A percentile compares a stretch with the other conserved stretches of the same genome.
Evolutionary conservation across 1,140 invertebrate genomes (phyloP).

Genomic region (Acromyrmex echinatior): DNA sequence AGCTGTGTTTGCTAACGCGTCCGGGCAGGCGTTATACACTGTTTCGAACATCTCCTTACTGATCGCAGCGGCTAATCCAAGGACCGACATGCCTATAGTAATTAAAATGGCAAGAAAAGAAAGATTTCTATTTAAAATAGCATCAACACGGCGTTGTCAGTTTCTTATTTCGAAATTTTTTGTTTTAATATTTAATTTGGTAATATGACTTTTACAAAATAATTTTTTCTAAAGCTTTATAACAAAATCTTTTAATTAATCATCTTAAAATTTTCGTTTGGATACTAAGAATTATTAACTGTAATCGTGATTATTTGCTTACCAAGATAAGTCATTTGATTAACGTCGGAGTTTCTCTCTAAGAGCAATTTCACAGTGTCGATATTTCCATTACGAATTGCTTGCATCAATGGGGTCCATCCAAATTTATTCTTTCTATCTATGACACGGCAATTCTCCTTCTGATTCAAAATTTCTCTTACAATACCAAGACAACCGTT

Average conservation of each 20-base stretch:
- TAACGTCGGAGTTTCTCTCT: slow-evolving; percentile 81
- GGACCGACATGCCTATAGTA: slow-evolving; percentile 79
- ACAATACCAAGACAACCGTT: slow-evolving; percentile 78
- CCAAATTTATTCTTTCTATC: slow-evolving; percentile 85
- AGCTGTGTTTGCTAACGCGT: slow-evolving; percentile 73
- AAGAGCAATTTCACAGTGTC: slow-evolving; percentile 83
- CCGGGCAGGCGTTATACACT: slow-evolving; percentile 78
- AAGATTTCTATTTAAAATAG: neutral
- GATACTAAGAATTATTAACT: neutral
- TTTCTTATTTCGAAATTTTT: neutral
- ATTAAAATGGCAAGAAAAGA: neutral
- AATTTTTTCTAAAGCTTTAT: neutral
- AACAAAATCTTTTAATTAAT: neutral
- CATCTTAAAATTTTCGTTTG: neutral
- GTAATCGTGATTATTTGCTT: slow-evolving; percentile 36
- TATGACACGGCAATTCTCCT: slow-evolving; percentile 59
- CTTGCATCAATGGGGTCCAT: slow-evolving; percentile 87
- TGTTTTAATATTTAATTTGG: neutral
- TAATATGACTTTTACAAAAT: neutral
- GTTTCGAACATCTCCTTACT: slow-evolving; percentile 80
- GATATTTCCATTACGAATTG: slow-evolving; percentile 85
- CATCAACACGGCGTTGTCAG: neutral
- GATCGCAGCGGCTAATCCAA: slow-evolving; percentile 81
- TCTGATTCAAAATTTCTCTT: slow-evolving; percentile 78
- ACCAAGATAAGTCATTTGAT: slow-evolving; percentile 85